phyloP scores from a whole-genome alignment of 1,140 invertebrate genomes.

The Doryteuthis pealeii region DNA sequence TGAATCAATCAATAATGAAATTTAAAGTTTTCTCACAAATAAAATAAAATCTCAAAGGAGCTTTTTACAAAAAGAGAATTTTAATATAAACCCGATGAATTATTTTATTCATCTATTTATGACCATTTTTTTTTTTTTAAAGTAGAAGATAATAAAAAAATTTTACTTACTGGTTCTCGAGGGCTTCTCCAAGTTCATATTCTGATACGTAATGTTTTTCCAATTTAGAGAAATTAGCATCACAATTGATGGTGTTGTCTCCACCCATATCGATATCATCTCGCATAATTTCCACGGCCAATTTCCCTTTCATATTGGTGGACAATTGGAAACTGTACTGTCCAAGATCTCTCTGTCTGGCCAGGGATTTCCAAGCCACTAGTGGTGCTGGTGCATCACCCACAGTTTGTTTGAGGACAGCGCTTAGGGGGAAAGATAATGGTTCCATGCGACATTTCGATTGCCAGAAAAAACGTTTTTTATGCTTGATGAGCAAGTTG shows the following conservation, averaged over 20 bases:
- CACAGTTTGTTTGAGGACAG: not conserved
- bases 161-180: not conserved
- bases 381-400: not conserved
- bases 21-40: too few relatives aligned
- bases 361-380: not conserved
- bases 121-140: too few relatives aligned
- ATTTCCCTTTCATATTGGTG: not conserved
- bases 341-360: not conserved
- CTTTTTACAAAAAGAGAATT: too few relatives aligned
- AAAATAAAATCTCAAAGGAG: too few relatives aligned
- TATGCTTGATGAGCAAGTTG: not conserved
- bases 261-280: not conserved
- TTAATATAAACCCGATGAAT: too few relatives aligned
- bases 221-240: not conserved
- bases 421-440: not conserved
- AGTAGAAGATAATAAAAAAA: too few relatives aligned
- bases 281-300: not conserved
- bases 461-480: not conserved
- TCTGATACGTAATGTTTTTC: not conserved
- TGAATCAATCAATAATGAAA: too few relatives aligned
- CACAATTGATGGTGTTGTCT: not conserved
- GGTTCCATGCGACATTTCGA: not conserved
- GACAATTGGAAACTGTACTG: not conserved
- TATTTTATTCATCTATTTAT: too few relatives aligned
- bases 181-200: not conserved